Evolutionary conservation across 2,113 vertebrate genomes (phyloP).

Genomic region (Mellivora capensis): DNA sequence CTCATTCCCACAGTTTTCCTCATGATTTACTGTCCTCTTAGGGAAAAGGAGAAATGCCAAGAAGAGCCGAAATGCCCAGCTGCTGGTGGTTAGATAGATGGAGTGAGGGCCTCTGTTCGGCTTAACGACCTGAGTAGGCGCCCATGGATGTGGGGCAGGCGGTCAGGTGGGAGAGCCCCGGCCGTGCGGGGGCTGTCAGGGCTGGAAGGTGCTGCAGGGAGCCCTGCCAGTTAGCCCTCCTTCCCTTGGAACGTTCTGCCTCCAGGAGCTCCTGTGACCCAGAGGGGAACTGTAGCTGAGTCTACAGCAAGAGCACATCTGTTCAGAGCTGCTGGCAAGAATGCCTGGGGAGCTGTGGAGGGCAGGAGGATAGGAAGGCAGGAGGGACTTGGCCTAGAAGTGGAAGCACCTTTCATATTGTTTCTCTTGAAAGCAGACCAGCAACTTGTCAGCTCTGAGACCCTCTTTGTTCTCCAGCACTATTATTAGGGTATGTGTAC

Average conservation of each 20-base stretch:
- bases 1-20: neutral
- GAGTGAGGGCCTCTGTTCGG: neutral
- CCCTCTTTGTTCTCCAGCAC: neutral
- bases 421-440: neutral
- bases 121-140: constrained; percentile 7
- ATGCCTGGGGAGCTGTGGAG: too few species aligned
- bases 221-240: neutral
- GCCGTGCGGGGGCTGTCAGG: too few species aligned
- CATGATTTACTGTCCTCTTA: neutral
- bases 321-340: neutral
- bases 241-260: neutral
- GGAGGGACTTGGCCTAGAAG: neutral
- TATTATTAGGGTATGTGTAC: accelerated
- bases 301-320: neutral
- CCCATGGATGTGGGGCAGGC: accelerated
- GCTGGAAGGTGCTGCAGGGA: neutral
- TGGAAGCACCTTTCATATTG: neutral
- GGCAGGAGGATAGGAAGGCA: neutral
- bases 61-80: neutral
- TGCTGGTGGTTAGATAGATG: constrained; percentile 3
- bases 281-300: neutral
- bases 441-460: neutral
- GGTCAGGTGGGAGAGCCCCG: neutral
- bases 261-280: neutral
- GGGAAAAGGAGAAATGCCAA: neutral